phyloP scores from a whole-genome alignment of 2,113 vertebrate genomes.

The Loxodonta africana region DNA sequence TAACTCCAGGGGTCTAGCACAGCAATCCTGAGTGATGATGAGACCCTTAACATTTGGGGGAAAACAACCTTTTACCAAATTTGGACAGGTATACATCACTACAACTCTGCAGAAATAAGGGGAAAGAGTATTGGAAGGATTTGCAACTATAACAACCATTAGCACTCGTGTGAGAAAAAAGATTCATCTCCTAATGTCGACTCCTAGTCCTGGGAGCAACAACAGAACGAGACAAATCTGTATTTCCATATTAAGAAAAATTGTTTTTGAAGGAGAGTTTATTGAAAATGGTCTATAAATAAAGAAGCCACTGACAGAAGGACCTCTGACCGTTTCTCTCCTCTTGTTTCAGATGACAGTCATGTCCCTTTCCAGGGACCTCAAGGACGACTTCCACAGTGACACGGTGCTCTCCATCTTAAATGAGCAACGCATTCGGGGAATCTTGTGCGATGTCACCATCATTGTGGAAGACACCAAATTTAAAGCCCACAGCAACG shows the following conservation, averaged over 20 bases:
- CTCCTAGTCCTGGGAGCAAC: slow-evolving; percentile 3
- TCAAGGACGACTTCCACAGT: slow-evolving; percentile 96
- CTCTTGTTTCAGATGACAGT: slow-evolving; percentile 93
- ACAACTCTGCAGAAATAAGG: background rate
- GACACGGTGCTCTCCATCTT: slow-evolving; percentile 95
- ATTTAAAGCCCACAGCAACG: slow-evolving; percentile 98
- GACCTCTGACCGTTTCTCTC: slow-evolving; percentile 57
- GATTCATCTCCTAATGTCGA: slow-evolving; percentile 30
- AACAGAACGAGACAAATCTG: background rate
- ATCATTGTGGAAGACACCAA: slow-evolving; percentile 99
- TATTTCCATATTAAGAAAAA: background rate
- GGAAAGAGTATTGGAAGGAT: slow-evolving; percentile 58
- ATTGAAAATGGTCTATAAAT: background rate
- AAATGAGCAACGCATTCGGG: slow-evolving; percentile 97
- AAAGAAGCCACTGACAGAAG: background rate
- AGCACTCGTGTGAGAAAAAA: slow-evolving; percentile 52
- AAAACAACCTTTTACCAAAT: background rate
- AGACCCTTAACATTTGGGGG: background rate
- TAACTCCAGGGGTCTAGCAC: background rate
- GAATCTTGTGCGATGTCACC: slow-evolving; percentile 97
- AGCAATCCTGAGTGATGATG: background rate
- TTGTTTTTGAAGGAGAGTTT: background rate
- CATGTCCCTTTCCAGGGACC: slow-evolving; percentile 93
- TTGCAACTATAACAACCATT: slow-evolving; percentile 51
- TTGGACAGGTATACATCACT: background rate